These are phyloP conservation scores for Germaria angustata DNA, from an alignment of 2,888 invertebrate species.

Conservation along the genomic window DNA sequence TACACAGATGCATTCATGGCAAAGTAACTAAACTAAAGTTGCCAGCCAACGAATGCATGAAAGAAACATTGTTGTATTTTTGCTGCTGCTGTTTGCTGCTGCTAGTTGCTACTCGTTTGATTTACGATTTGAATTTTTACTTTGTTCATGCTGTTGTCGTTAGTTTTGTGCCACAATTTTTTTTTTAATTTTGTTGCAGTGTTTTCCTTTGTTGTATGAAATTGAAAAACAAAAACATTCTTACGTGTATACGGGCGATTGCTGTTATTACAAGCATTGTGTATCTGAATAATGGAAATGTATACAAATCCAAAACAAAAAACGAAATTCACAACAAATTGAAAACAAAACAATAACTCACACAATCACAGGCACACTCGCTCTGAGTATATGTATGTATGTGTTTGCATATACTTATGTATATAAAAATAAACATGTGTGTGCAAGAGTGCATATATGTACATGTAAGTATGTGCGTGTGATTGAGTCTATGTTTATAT, in stretches of 20 bases:
- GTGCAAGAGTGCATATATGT: slow-evolving; percentile 6
- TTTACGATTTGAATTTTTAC: slow-evolving; percentile 22
- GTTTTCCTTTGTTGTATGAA: slow-evolving; percentile 34
- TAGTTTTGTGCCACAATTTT: neutral
- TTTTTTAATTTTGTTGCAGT: slow-evolving; percentile 16
- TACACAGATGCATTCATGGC: neutral
- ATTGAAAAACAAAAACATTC: slow-evolving; percentile 33
- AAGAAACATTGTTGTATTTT: slow-evolving; percentile 24
- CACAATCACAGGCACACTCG: neutral
- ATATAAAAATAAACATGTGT: slow-evolving; percentile 22
- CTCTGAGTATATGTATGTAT: slow-evolving; percentile 2
- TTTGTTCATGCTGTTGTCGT: slow-evolving; percentile 19
- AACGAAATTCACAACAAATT: slow-evolving; percentile 18
- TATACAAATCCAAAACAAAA: slow-evolving; percentile 40
- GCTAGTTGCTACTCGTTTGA: slow-evolving; percentile 1
- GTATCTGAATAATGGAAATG: slow-evolving; percentile 55
- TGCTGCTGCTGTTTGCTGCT: slow-evolving; percentile 3
- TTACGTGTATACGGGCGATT: slow-evolving; percentile 52
- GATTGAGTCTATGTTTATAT: slow-evolving; percentile 35
- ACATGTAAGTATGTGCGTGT: too few relatives aligned
- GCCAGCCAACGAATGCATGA: slow-evolving; percentile 18
- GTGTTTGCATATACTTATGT: neutral
- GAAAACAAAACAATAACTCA: slow-evolving; percentile 33
- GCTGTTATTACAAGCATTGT: slow-evolving; percentile 40
- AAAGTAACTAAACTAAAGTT: slow-evolving; percentile 43